These are phyloP conservation scores for Eucidaris tribuloides DNA, from an alignment of 35 echinoderm and acorn worm genomes.

Conservation along the genomic window DNA sequence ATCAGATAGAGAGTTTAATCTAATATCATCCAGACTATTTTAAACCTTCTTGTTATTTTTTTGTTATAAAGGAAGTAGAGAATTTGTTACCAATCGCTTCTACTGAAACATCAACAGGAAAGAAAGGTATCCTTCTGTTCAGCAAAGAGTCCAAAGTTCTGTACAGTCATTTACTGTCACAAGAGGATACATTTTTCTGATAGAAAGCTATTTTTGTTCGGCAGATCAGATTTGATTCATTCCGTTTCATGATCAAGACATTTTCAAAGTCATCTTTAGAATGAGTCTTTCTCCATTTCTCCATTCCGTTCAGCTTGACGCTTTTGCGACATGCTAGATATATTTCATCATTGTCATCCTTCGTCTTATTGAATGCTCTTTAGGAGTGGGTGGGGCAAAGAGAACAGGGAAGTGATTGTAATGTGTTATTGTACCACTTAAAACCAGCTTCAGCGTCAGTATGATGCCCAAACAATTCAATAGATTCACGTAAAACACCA, in stretches of 20 bases:
- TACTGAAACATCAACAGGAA: neutral
- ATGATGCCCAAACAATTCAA: neutral
- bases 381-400: slow-evolving; percentile 15
- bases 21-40: neutral
- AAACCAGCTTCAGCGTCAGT: slow-evolving; percentile 25
- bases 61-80: neutral
- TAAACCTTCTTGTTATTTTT: slow-evolving; percentile 4
- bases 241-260: neutral
- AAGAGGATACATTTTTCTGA: neutral
- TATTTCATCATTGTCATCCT: neutral
- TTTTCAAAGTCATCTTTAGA: neutral
- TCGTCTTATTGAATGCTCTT: neutral
- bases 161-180: neutral
- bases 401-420: neutral
- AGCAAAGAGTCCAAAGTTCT: neutral
- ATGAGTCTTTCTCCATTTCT: slow-evolving; percentile 1
- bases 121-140: neutral
- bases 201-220: neutral
- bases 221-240: slow-evolving; percentile 5
- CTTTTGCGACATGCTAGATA: slow-evolving; percentile 3
- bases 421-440: neutral
- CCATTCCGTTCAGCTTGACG: slow-evolving; percentile 24
- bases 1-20: neutral
- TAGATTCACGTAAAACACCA: neutral
- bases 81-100: slow-evolving; percentile 17